phyloP scores from a whole-genome alignment of 2,113 vertebrate species.

The Dromiciops gliroides region DNA sequence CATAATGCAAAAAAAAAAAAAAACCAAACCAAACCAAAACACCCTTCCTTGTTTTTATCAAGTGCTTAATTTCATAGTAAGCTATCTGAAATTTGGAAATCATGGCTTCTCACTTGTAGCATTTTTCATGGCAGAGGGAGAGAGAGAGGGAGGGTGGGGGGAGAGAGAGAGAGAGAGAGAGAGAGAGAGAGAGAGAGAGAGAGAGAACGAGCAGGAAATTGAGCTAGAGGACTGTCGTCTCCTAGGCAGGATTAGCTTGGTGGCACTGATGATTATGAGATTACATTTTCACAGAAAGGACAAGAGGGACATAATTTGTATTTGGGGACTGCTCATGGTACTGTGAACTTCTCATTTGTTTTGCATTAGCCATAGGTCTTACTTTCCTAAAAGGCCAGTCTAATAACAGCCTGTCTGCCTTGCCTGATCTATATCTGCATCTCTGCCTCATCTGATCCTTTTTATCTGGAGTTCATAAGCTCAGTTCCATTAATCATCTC shows the following conservation, averaged over 20 bases:
- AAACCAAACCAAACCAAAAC: too few relatives aligned
- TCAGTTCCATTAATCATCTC: constrained; percentile 60
- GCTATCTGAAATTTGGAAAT: neutral
- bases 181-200: neutral
- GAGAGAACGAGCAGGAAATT: constrained; percentile 38
- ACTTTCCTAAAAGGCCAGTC: neutral
- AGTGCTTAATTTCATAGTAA: neutral
- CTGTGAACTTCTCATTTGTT: constrained; percentile 60
- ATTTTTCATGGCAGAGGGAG: neutral
- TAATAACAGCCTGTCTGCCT: constrained; percentile 61
- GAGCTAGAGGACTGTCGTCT: constrained; percentile 10
- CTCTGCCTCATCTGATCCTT: constrained; percentile 33
- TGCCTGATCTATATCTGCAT: constrained; percentile 62
- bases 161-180: neutral
- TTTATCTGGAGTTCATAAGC: constrained; percentile 65
- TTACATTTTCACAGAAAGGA: neutral
- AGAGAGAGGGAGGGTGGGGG: neutral
- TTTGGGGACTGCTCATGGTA: constrained; percentile 24
- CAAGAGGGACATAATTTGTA: neutral
- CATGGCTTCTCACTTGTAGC: neutral
- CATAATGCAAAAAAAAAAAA: neutral
- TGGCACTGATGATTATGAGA: neutral
- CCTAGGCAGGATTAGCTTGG: constrained; percentile 36
- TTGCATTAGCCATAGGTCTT: constrained; percentile 58
- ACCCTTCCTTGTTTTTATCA: neutral